phyloP scores from a whole-genome alignment of 64 coral and sea anemone species.

The Astreopora myriophthalma region DNA sequence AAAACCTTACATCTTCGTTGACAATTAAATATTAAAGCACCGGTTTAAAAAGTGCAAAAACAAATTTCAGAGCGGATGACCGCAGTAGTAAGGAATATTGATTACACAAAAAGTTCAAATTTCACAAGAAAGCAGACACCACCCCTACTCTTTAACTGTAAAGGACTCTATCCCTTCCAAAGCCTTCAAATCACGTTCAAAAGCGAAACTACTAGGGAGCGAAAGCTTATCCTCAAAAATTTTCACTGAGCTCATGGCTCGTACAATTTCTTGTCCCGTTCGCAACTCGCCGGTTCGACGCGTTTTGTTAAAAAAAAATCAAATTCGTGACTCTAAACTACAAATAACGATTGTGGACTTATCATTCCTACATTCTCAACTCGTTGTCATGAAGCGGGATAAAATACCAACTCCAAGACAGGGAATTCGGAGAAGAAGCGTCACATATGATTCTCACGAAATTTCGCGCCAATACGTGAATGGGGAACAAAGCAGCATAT shows the following conservation, averaged over 20 bases:
- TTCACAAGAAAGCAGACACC: slow-evolving; percentile 30
- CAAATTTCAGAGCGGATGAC: not conserved
- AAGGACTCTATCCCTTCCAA: not conserved
- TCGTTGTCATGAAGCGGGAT: not conserved
- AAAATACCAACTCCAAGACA: not conserved
- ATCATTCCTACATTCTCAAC: not conserved
- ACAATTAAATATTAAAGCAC: too few relatives aligned
- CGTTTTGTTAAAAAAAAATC: not conserved
- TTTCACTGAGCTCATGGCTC: not conserved
- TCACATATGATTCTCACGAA: not conserved
- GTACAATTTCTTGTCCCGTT: not conserved
- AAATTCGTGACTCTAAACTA: not conserved
- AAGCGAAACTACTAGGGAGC: not conserved
- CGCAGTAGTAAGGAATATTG: not conserved
- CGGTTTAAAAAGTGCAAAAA: not conserved
- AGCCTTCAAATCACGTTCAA: not conserved
- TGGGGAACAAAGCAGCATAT: not conserved
- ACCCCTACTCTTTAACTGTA: not conserved
- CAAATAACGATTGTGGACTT: not conserved
- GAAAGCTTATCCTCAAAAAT: not conserved
- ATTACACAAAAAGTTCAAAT: slow-evolving; percentile 29
- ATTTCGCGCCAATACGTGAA: slow-evolving; percentile 37
- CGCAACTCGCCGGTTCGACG: not conserved
- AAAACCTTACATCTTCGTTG: too few relatives aligned
- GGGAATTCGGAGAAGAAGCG: not conserved